A percentile compares a stretch with the other conserved stretches of the same genome.
Conservation (phyloP, 2,113 vertebrate species). For the Bungarus multicinctus region DNA sequence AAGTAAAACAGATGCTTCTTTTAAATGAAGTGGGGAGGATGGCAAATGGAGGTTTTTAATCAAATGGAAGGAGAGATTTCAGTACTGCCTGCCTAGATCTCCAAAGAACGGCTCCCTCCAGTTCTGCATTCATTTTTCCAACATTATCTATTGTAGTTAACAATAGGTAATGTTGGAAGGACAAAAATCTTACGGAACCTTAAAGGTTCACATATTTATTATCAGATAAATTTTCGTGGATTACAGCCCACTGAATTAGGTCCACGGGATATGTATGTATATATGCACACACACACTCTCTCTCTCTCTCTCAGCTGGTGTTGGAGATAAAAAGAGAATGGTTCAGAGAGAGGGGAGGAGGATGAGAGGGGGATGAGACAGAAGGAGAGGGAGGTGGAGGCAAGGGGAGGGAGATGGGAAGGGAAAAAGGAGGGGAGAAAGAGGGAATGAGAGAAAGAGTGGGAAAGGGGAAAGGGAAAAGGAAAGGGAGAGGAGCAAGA, state of each 20-base stretch:
- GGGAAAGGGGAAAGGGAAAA: too few relatives aligned
- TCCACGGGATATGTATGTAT: background rate
- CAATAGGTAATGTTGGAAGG: background rate
- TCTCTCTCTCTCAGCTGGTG: background rate
- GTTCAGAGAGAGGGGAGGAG: background rate
- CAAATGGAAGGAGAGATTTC: background rate
- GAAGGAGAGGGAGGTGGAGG: background rate
- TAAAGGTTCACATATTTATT: background rate
- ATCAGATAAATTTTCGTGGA: background rate
- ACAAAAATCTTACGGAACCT: background rate
- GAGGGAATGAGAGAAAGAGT: too few relatives aligned
- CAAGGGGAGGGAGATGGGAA: background rate
- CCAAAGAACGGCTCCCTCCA: background rate
- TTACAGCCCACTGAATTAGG: background rate
- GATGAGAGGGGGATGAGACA: background rate
- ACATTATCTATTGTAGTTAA: background rate
- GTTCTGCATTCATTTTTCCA: background rate
- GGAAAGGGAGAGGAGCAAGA: accelerated
- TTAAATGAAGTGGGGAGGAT: background rate
- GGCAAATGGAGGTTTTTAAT: background rate
- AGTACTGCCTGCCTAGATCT: background rate
- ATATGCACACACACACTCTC: too few relatives aligned
- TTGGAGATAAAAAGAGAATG: background rate
- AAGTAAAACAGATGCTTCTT: background rate
- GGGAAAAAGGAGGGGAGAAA: background rate